These are phyloP conservation scores for Pteria penguin DNA, from an alignment of 2,888 invertebrate species.

Conservation along the genomic window DNA sequence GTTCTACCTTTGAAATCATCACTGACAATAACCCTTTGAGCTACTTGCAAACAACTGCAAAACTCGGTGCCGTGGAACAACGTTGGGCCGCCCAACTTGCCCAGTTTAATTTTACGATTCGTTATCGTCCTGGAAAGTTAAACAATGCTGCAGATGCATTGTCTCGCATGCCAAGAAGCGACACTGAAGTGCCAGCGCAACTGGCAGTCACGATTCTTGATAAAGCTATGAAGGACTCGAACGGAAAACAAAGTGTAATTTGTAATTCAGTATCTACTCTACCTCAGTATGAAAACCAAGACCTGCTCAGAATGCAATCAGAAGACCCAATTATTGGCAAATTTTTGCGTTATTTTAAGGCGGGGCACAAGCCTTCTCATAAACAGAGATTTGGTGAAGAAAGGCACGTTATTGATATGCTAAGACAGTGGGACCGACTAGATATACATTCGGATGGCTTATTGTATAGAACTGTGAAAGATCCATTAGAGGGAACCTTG, in stretches of 20 bases:
- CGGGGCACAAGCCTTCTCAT: neutral
- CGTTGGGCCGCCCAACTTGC: conserved; percentile 35
- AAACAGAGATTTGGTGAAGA: neutral
- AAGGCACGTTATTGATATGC: too few relatives aligned
- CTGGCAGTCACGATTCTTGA: neutral
- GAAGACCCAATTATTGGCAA: neutral
- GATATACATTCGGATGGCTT: too few relatives aligned
- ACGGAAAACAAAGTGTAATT: neutral
- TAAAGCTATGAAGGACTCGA: too few relatives aligned
- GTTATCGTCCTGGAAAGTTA: conserved; percentile 24
- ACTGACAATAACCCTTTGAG: too few relatives aligned
- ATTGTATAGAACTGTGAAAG: conserved; percentile 27
- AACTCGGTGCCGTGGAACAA: conserved; percentile 31
- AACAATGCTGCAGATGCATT: conserved; percentile 31
- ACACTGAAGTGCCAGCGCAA: neutral
- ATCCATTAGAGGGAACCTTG: conserved; percentile 18
- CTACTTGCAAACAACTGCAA: conserved; percentile 17
- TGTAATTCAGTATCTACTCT: neutral
- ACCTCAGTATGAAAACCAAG: conserved; percentile 4
- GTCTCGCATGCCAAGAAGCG: neutral
- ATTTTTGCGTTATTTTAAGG: neutral
- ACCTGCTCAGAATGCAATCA: neutral
- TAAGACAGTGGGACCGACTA: too few relatives aligned
- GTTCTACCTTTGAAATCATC: conserved; percentile 17
- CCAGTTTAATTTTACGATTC: conserved; percentile 17